A percentile compares a stretch with the other conserved stretches of the same genome.
These are phyloP conservation scores for Choristoneura rosaceana DNA, from an alignment of 2,888 invertebrate species.

Conservation along the genomic window DNA sequence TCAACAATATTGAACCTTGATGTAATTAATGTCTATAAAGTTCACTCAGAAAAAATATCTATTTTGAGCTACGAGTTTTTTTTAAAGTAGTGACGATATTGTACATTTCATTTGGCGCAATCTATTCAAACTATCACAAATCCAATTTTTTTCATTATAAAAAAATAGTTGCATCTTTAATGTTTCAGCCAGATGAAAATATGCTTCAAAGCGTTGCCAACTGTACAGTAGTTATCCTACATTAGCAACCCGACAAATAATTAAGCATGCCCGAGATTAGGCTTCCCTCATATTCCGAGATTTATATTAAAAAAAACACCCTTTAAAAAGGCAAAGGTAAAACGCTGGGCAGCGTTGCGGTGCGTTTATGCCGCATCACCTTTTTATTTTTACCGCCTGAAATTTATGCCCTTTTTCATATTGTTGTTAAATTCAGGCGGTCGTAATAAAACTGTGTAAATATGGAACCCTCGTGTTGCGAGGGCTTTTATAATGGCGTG, in stretches of 20 bases:
- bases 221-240: constrained; percentile 12
- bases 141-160: too few species aligned
- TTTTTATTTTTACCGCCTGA: constrained; percentile 27
- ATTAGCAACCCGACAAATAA: constrained; percentile 36
- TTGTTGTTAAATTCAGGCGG: constrained; percentile 22
- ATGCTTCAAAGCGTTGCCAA: not conserved
- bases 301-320: constrained; percentile 28
- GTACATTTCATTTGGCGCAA: too few species aligned
- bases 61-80: too few species aligned
- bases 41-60: too few species aligned
- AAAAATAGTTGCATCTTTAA: too few species aligned
- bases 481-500: not conserved
- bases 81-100: too few species aligned
- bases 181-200: too few species aligned
- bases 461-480: constrained; percentile 2
- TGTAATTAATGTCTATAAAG: too few species aligned
- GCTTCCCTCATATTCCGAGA: constrained; percentile 24
- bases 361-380: constrained; percentile 23
- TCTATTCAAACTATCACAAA: too few species aligned
- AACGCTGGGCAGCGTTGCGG: constrained; percentile 22
- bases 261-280: constrained; percentile 37
- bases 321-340: constrained; percentile 30
- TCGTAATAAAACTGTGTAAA: constrained; percentile 26
- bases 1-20: too few species aligned
- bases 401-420: constrained; percentile 37